These are phyloP conservation scores for Numida meleagris DNA, from an alignment of 2,113 vertebrate species.

Conservation along the genomic window DNA sequence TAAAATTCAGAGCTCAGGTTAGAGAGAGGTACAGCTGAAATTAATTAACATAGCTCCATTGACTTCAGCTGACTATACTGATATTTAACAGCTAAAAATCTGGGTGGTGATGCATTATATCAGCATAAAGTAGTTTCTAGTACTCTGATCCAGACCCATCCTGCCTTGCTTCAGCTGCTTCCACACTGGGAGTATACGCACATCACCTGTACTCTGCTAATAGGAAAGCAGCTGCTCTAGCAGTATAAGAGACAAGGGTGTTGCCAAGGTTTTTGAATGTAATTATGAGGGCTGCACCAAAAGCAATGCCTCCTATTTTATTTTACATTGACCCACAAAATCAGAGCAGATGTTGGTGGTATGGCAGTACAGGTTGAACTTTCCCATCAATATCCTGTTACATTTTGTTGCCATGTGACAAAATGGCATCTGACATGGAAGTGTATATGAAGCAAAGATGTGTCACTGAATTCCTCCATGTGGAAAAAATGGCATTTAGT, in stretches of 20 bases:
- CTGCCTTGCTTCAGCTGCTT: neutral
- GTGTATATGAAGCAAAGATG: too few species aligned
- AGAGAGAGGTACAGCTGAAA: neutral
- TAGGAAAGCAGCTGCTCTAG: neutral
- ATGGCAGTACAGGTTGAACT: too few species aligned
- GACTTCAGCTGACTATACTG: neutral
- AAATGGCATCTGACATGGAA: too few species aligned
- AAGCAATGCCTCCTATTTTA: too few species aligned
- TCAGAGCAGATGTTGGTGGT: too few species aligned
- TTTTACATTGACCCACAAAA: too few species aligned
- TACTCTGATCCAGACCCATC: neutral
- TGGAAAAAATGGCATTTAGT: too few species aligned
- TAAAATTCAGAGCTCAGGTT: neutral
- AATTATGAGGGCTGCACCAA: neutral
- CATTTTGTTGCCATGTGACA: too few species aligned
- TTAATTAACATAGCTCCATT: neutral
- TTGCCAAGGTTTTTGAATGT: neutral
- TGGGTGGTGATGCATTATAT: neutral
- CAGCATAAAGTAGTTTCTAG: neutral
- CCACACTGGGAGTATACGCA: neutral
- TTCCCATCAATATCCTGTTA: too few species aligned
- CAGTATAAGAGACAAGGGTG: neutral
- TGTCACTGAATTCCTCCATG: too few species aligned
- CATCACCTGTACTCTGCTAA: neutral
- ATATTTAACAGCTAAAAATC: neutral